Base-by-base conservation (phyloP, 2,888 invertebrate species). In the Cosmia trapezina region DNA sequence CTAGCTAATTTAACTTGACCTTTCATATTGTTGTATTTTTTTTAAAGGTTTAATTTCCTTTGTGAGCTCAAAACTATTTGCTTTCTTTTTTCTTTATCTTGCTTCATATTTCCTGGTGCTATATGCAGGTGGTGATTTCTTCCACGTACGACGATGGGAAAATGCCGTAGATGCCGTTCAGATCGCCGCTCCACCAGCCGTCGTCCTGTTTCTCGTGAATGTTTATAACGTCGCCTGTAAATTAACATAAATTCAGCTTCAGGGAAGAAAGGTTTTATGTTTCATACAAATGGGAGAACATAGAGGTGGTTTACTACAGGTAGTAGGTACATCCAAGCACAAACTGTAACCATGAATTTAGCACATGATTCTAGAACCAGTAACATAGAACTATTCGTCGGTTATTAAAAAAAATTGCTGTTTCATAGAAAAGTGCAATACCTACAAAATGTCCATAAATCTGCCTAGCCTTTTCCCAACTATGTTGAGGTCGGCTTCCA, bases 71-170 rank as follows among this genome's bases (percentile, higher is more conserved):
- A n/a, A 47, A 56, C 5, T 33, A 43, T 14, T 56, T 19, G 62
- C 17, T 14, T 45, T 43, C 1, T 43, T 62, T 19, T 43, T 62
- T 19, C 54, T 28, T 4, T 8, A 11, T 57, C 11, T 43, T 33
- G n/a, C 33, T 54, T 47, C 14, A n/a, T 17, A 14, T 17, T 41
- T 1, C 12, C 5, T n/a, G 9, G 45, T 2, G n/a, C 90, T 88
- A 96, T 88, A 95, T 93, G 83, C 95, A 95, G 9, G 95, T 93
- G 19, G 95, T 96, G 62, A 98, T 97, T 93, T 98, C 98, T 96
- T 99, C 98, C 12, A 99, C 99, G 91, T 99, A 99, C 0, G 99
- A 99, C 0, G 99, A 99, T 0, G 99, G 99, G 90, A 99, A 99
- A 86, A 99, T 98, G 43, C 99, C 99, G 78, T 98, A 97, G 80